Evolutionary conservation across 2,797 vertebrate genomes (phyloP).

Genomic region (Premnoplex brunnescens): DNA sequence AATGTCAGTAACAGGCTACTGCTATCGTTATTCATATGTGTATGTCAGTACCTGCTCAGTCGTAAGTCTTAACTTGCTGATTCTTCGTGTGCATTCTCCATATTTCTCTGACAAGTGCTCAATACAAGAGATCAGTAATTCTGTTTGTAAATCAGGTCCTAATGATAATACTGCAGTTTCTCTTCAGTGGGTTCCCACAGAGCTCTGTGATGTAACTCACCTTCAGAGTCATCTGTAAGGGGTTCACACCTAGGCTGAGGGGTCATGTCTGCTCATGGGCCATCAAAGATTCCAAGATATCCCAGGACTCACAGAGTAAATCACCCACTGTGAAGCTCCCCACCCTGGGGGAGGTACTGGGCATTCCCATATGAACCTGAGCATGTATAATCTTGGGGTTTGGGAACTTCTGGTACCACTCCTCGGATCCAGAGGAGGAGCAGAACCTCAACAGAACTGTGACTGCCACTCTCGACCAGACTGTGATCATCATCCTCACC

Average conservation of each 20-base stretch:
- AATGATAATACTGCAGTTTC: not conserved
- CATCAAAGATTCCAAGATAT: too few relatives aligned
- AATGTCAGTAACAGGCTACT: not conserved
- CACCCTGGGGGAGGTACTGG: too few relatives aligned
- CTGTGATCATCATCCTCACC: too few relatives aligned
- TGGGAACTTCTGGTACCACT: too few relatives aligned
- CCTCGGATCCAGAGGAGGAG: too few relatives aligned
- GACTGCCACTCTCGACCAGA: too few relatives aligned
- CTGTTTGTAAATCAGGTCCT: not conserved
- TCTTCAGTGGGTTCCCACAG: not conserved
- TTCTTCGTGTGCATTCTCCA: rapidly evolving
- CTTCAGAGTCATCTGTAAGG: not conserved
- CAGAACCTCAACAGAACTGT: too few relatives aligned
- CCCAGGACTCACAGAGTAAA: too few relatives aligned
- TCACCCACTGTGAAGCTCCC: too few relatives aligned
- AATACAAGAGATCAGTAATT: not conserved
- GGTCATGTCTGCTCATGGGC: too few relatives aligned
- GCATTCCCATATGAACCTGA: too few relatives aligned
- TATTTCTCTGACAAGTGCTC: not conserved
- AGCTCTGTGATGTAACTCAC: not conserved
- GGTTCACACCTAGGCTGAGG: not conserved
- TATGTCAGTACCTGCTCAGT: not conserved
- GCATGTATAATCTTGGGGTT: too few relatives aligned
- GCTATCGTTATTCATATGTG: rapidly evolving
- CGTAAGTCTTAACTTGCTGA: not conserved